Evolutionary conservation across 1,140 invertebrate genomes (phyloP).

Genomic region (Plutomurus gul): DNA sequence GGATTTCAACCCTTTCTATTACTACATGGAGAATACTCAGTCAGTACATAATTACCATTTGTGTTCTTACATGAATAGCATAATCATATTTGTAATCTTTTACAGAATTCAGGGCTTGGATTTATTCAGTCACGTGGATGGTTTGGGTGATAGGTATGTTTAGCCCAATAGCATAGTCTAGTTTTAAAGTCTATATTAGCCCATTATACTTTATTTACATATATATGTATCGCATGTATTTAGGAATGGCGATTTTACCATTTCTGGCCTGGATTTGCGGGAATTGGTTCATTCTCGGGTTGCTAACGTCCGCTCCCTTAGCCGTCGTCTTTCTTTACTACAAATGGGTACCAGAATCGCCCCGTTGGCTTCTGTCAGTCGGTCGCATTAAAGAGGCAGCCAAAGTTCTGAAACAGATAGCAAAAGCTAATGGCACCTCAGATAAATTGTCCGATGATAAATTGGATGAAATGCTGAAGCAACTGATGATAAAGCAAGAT

Average conservation of each 20-base stretch:
- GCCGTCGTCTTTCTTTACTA: constrained; percentile 49
- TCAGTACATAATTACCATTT: no score
- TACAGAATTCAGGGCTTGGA: constrained; percentile 41
- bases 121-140: constrained; percentile 40
- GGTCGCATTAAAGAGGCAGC: constrained; percentile 61
- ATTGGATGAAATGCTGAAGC: constrained; percentile 28
- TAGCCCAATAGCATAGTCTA: no score
- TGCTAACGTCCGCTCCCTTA: constrained; percentile 41
- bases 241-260: constrained; percentile 44
- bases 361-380: constrained; percentile 61
- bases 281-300: constrained; percentile 46
- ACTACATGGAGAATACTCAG: no score
- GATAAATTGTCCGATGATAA: constrained; percentile 5
- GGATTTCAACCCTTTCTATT: no score
- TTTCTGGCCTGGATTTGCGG: constrained; percentile 45
- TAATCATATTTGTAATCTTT: no score
- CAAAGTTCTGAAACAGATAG: constrained; percentile 54
- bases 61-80: no score
- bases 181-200: no score
- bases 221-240: no score
- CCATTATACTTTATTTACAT: no score
- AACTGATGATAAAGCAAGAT: constrained; percentile 19
- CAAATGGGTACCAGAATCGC: constrained; percentile 60
- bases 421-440: constrained; percentile 36
- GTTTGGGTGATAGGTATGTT: constrained; percentile 25